Base-by-base conservation (phyloP, 2,888 invertebrate species). In the Punctoribates punctum region DNA sequence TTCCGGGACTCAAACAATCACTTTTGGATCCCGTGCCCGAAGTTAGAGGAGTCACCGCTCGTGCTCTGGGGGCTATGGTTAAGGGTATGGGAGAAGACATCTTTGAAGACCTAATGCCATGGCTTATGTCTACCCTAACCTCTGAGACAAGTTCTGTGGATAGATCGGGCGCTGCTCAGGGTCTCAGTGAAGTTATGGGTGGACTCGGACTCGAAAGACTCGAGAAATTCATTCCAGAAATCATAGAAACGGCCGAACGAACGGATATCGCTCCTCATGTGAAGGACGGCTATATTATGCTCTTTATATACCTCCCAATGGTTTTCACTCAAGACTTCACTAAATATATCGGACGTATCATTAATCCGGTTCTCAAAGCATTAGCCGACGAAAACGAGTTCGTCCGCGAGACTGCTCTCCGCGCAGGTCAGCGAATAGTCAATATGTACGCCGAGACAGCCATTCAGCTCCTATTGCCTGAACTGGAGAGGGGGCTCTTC, bases 251-350 rank as follows among this genome's bases (percentile, higher is more conserved):
- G 0, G 94, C 96, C 0, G 94, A 95, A 83, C 88, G 96, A 78
- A 90, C 90, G 0, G 95, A 96, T 84, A 93, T 95, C 81, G 93
- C 95, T 8, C 93, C 99, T 0, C 95, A 96, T 85, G 97, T 99
- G 1, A 94, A 98, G 82, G 99, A 99, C 86, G 99, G 99, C 62
- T 99, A 99, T 86, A 96, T 99, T 79, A 96, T 99, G 95, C 95
- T 99, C 94, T 99, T 97, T 85, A 98, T 99, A 82, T 99, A 98
- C 86, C 93, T 99, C 90, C 99, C 99, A 2, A 91, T 91, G 78
- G 96, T 96, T 15, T 98, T 99, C 86, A 94, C 94, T 8, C 90
- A 91, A 79, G 94, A 95, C 83, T 99, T 99, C 85, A 91, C 93
- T 0, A 93, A 93, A 0, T 99, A 97, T 85, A 92, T 97, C 82